Conservation (phyloP, 2,113 vertebrate species). For the Ceyx melanurus region DNA sequence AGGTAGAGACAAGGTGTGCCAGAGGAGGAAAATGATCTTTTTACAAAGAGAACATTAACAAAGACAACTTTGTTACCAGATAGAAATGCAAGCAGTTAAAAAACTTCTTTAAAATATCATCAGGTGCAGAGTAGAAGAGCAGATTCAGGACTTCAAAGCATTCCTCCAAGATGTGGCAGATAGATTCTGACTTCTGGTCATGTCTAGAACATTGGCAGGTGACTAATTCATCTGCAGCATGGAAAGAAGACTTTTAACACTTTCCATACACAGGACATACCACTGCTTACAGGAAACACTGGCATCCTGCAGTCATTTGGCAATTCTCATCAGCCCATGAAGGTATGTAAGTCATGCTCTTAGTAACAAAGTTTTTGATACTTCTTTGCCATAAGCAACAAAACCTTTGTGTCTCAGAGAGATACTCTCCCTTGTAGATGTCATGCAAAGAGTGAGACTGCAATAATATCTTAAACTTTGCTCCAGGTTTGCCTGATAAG, state of each 20-base stretch:
- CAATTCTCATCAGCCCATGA: constrained; percentile 11
- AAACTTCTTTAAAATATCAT: background rate
- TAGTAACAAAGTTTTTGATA: background rate
- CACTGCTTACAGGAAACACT: background rate
- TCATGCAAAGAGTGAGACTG: background rate
- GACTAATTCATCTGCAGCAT: constrained; percentile 25
- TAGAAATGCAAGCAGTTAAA: background rate
- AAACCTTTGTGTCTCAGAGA: constrained; percentile 10
- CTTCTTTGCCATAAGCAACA: background rate
- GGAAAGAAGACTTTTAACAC: constrained; percentile 8
- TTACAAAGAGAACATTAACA: background rate
- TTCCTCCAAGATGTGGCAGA: constrained; percentile 36
- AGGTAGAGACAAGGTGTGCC: background rate
- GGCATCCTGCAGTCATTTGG: constrained; percentile 2
- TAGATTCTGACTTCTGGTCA: constrained; percentile 3
- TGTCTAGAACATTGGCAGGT: background rate
- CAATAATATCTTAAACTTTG: constrained; percentile 33
- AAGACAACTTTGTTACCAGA: constrained; percentile 13
- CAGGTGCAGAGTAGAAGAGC: background rate
- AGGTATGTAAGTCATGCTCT: background rate
- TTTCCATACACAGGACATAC: background rate
- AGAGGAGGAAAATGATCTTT: background rate
- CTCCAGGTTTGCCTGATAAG: constrained; percentile 46
- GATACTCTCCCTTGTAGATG: background rate
- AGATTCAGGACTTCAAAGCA: constrained; percentile 26